phyloP scores from a whole-genome alignment of 2,888 invertebrate species.

The Pasiphila rectangulata region DNA sequence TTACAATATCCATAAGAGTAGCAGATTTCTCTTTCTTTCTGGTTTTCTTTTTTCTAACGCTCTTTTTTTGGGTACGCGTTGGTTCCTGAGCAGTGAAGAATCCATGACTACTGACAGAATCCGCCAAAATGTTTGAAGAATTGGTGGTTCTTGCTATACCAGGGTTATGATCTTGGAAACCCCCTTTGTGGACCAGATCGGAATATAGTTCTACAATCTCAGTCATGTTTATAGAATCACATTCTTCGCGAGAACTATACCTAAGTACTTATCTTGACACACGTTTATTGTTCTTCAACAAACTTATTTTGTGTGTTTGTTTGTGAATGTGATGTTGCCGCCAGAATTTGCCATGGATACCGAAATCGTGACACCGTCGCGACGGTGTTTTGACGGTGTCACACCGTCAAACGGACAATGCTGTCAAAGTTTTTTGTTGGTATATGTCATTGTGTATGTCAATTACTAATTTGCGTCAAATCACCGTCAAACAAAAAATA shows the following conservation, averaged over 20 bases:
- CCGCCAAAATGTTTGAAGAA: slow-evolving; percentile 34
- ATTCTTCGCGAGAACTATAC: not conserved
- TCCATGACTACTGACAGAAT: slow-evolving; percentile 49
- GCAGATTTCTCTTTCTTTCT: slow-evolving; percentile 46
- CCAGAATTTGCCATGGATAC: slow-evolving; percentile 16
- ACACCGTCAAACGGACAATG: too few relatives aligned
- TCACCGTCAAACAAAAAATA: too few relatives aligned
- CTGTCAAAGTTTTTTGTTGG: too few relatives aligned
- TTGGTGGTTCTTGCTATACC: slow-evolving; percentile 35
- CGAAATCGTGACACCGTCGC: too few relatives aligned
- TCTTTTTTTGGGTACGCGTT: slow-evolving; percentile 39
- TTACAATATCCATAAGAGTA: slow-evolving; percentile 62
- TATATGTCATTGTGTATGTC: too few relatives aligned
- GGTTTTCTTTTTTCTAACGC: slow-evolving; percentile 48
- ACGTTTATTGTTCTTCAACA: not conserved
- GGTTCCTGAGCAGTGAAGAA: slow-evolving; percentile 59
- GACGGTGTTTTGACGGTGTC: too few relatives aligned
- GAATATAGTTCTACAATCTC: slow-evolving; percentile 57
- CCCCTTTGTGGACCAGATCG: slow-evolving; percentile 38
- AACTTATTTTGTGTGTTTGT: not conserved
- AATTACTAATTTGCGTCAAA: too few relatives aligned
- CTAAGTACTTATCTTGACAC: not conserved
- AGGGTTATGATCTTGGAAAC: slow-evolving; percentile 41
- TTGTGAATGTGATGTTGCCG: slow-evolving; percentile 9
- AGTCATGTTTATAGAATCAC: slow-evolving; percentile 36